Conservation (phyloP, 2,888 invertebrate species). For the Mantis religiosa region DNA sequence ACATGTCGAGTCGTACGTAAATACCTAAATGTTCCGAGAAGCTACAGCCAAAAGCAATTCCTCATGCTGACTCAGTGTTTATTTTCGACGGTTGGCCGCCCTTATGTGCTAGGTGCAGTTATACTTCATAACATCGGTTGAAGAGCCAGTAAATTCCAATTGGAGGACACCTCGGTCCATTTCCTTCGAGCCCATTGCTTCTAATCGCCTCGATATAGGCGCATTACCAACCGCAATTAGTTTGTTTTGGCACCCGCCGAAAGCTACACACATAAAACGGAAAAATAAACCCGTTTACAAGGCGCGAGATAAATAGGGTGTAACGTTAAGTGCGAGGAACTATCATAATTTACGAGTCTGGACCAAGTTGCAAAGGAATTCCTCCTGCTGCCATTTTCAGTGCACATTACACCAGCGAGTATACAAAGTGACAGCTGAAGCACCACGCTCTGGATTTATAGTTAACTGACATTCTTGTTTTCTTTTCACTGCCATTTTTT, state of each 20-base stretch:
- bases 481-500: not conserved
- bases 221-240: not conserved
- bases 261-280: not conserved
- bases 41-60: not conserved
- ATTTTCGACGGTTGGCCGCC: not conserved
- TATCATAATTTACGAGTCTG: constrained; percentile 6
- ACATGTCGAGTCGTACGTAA: not conserved
- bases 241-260: constrained; percentile 7
- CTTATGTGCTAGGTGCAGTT: not conserved
- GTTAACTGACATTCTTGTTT: not conserved
- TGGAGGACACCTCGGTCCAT: not conserved
- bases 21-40: not conserved
- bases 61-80: not conserved
- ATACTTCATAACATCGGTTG: not conserved
- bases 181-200: not conserved
- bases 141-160: not conserved
- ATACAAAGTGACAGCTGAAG: constrained; percentile 4
- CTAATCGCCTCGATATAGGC: not conserved
- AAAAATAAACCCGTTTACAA: not conserved
- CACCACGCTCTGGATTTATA: not conserved
- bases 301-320: not conserved
- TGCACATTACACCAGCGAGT: not conserved
- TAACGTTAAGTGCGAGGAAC: not conserved
- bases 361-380: constrained; percentile 11
- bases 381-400: not conserved